phyloP scores from a whole-genome alignment of 2,888 invertebrate species.

The Lagria hirta region DNA sequence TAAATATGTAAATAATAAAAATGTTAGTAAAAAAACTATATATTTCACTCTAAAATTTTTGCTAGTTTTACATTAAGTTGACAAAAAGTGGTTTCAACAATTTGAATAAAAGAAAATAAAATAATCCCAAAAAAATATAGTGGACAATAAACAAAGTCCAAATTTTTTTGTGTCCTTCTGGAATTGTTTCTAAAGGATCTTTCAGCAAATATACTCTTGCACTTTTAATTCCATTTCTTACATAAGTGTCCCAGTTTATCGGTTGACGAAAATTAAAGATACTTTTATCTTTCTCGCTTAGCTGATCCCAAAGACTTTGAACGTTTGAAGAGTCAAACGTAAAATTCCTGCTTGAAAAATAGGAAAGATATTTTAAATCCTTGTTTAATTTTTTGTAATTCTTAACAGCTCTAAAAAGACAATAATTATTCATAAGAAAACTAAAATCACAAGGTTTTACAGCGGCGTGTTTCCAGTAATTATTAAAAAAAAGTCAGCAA shows the following conservation, averaged over 20 bases:
- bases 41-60: too few relatives aligned
- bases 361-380: background rate
- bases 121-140: too few relatives aligned
- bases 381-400: constrained; percentile 3
- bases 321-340: constrained; percentile 60
- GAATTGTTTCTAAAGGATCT: constrained; percentile 71
- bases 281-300: constrained; percentile 60
- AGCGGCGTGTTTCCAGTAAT: background rate
- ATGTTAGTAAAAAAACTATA: too few relatives aligned
- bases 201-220: constrained; percentile 31
- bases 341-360: constrained; percentile 64
- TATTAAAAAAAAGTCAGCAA: background rate
- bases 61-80: too few relatives aligned
- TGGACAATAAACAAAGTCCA: too few relatives aligned
- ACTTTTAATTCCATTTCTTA: constrained; percentile 7
- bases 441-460: background rate
- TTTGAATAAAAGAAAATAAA: too few relatives aligned
- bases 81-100: too few relatives aligned
- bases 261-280: constrained; percentile 71
- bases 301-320: constrained; percentile 57
- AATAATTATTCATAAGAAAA: background rate
- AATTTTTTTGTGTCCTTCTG: constrained; percentile 56
- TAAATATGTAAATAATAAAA: too few relatives aligned
- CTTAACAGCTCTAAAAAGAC: constrained; percentile 4
- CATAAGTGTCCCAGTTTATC: constrained; percentile 72